These are phyloP conservation scores for Lytechinus pictus DNA, from an alignment of 35 echinoderm and acorn worm genomes.

Conservation along the genomic window DNA sequence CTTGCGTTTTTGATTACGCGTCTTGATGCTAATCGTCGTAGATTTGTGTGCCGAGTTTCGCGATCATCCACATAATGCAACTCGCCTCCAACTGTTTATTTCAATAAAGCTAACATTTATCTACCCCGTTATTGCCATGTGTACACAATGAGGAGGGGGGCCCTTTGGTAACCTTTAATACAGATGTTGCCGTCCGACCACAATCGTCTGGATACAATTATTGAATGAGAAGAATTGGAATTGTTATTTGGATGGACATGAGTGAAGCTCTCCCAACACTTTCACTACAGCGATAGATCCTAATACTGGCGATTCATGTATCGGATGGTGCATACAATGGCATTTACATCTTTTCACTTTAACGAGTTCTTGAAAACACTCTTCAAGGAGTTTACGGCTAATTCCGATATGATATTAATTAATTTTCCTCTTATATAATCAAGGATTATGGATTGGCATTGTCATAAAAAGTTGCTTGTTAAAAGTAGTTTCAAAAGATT, in stretches of 20 bases:
- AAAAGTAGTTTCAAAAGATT: too few relatives aligned
- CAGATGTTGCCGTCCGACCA: not conserved
- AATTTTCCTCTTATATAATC: too few relatives aligned
- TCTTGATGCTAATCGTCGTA: constrained; percentile 25
- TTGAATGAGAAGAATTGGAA: constrained; percentile 4
- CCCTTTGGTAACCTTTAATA: not conserved
- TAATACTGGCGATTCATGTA: not conserved
- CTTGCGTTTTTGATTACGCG: constrained; percentile 20
- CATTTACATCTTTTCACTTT: too few relatives aligned
- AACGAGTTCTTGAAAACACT: too few relatives aligned
- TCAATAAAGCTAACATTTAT: constrained; percentile 38
- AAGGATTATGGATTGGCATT: too few relatives aligned
- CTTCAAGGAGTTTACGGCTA: too few relatives aligned
- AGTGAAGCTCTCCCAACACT: not conserved
- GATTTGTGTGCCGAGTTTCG: constrained; percentile 29
- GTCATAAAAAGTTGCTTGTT: too few relatives aligned
- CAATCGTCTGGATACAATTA: not conserved
- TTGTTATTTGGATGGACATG: not conserved
- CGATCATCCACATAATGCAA: not conserved
- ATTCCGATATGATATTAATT: too few relatives aligned
- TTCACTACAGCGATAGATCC: not conserved
- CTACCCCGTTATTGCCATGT: constrained; percentile 1
- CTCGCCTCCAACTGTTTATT: constrained; percentile 42
- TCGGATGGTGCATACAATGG: too few relatives aligned
- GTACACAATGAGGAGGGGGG: not conserved